A percentile compares a stretch with the other conserved stretches of the same genome.
Evolutionary conservation across 2,113 vertebrate species (phyloP).

Genomic region (Pardalotus punctatus): DNA sequence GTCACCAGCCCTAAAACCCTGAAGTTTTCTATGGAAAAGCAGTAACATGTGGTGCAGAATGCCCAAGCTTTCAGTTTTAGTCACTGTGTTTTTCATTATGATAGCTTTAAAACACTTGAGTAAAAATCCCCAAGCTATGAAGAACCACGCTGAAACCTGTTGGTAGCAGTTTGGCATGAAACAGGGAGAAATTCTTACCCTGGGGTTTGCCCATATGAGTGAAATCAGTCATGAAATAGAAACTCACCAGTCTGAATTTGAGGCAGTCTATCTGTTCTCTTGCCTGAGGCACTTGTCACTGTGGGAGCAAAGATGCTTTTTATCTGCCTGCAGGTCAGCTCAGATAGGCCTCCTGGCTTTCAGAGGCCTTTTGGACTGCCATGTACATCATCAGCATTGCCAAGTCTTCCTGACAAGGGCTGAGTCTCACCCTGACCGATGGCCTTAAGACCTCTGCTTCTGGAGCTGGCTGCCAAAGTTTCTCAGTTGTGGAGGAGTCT

Average conservation of each 20-base stretch:
- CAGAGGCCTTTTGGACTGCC: neutral
- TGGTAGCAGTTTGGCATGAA: slow-evolving; percentile 20
- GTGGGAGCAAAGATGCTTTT: neutral
- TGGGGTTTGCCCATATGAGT: slow-evolving; percentile 34
- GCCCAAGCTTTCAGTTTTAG: slow-evolving; percentile 5
- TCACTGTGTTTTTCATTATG: neutral
- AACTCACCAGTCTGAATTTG: neutral
- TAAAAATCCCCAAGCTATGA: slow-evolving; percentile 27
- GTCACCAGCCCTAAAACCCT: neutral
- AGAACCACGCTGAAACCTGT: slow-evolving; percentile 1
- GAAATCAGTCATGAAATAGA: slow-evolving; percentile 24
- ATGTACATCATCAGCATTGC: neutral
- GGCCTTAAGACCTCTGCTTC: neutral
- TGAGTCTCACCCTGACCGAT: neutral
- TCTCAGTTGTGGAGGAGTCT: neutral
- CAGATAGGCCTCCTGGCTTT: neutral
- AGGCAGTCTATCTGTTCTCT: neutral
- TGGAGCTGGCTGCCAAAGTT: neutral
- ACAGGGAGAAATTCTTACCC: neutral
- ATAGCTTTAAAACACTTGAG: slow-evolving; percentile 34
- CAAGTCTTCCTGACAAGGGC: neutral
- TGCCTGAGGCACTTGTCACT: neutral
- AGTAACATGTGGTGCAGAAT: neutral
- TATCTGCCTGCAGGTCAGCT: neutral
- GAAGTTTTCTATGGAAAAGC: neutral